Evolutionary conservation across 2,888 invertebrate genomes (phyloP).

Genomic region (Diaperis boleti): DNA sequence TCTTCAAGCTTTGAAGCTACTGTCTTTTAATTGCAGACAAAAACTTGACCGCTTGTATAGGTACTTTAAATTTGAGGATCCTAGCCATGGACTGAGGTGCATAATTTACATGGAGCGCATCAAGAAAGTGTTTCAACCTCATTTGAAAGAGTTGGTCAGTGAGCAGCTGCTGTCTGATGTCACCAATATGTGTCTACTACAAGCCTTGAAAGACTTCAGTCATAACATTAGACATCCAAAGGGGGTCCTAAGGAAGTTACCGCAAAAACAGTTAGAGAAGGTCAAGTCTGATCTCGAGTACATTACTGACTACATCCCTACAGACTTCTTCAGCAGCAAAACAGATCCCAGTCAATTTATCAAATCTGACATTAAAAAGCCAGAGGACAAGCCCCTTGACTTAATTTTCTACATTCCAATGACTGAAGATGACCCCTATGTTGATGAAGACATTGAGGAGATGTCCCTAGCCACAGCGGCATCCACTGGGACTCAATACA

Average conservation of each 20-base stretch:
- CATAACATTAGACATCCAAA: background rate
- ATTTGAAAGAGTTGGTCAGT: conserved; percentile 20
- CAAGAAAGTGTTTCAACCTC: conserved; percentile 21
- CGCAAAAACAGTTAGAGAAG: conserved; percentile 20
- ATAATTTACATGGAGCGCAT: conserved; percentile 32
- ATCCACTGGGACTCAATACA: conserved; percentile 44
- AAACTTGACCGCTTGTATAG: conserved; percentile 20
- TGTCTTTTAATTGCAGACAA: conserved; percentile 1
- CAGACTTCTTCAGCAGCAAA: conserved; percentile 36
- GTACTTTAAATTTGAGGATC: conserved; percentile 29
- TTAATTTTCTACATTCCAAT: conserved; percentile 54
- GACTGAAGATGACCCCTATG: conserved; percentile 51
- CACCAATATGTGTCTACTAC: conserved; percentile 20
- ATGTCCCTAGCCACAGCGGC: conserved; percentile 48
- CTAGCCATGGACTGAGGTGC: conserved; percentile 16
- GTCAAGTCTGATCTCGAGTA: conserved; percentile 47
- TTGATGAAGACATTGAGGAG: conserved; percentile 48
- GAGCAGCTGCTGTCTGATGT: conserved; percentile 17
- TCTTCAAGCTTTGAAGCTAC: background rate
- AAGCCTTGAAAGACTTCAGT: conserved; percentile 27
- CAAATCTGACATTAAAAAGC: conserved; percentile 16
- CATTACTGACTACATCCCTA: conserved; percentile 50
- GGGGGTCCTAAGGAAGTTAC: conserved; percentile 34
- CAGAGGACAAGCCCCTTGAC: conserved; percentile 35
- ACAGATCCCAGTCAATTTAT: background rate